These are phyloP conservation scores for Siniperca knerii DNA, from an alignment of 2,113 vertebrate genomes.

Conservation along the genomic window DNA sequence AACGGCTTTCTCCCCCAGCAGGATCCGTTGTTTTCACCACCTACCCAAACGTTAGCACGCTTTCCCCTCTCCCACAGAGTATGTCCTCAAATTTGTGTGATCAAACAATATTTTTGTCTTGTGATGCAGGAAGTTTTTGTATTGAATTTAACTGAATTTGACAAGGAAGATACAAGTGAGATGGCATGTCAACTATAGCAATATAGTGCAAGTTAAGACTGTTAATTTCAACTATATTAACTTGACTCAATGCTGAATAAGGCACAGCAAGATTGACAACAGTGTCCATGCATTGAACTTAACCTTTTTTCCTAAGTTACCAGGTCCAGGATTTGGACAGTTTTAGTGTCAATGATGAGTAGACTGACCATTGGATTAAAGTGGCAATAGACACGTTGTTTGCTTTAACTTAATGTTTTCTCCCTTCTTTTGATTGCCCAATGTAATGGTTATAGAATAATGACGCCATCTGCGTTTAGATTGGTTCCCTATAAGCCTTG, in stretches of 20 bases:
- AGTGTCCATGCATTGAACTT: too few species aligned
- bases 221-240: background rate
- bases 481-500: too few species aligned
- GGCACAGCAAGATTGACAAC: too few species aligned
- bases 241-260: too few species aligned
- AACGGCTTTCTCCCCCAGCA: slow-evolving; percentile 31
- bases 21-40: slow-evolving; percentile 37
- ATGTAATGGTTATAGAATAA: too few species aligned
- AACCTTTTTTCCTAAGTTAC: too few species aligned
- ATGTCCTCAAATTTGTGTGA: background rate
- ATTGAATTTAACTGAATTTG: background rate
- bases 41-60: background rate
- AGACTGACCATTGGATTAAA: background rate
- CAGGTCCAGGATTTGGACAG: background rate
- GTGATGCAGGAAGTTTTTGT: background rate
- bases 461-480: too few species aligned
- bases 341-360: background rate
- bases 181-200: background rate
- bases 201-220: background rate
- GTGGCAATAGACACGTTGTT: too few species aligned
- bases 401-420: too few species aligned
- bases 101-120: background rate
- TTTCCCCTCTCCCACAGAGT: background rate
- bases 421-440: too few species aligned
- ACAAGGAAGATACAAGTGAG: background rate